These are phyloP conservation scores for Lepidurus arcticus DNA, from an alignment of 1,140 invertebrate genomes.

Conservation along the genomic window DNA sequence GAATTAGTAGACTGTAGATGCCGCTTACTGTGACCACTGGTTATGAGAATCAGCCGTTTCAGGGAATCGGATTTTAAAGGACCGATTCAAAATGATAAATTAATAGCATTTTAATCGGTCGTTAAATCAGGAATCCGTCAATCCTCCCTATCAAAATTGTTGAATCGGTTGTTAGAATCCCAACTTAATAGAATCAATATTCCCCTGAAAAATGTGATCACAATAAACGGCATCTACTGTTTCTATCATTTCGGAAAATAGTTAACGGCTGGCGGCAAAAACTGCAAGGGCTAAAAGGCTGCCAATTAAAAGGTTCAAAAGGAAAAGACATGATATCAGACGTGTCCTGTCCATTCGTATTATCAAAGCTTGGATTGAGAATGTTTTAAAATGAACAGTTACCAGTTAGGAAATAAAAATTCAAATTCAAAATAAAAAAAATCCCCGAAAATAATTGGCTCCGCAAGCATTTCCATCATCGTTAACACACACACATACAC, in stretches of 20 bases:
- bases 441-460: neutral
- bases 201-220: too few relatives aligned
- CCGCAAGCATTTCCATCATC: neutral
- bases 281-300: too few relatives aligned
- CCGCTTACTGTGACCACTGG: neutral
- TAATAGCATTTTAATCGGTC: neutral
- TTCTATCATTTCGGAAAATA: too few relatives aligned
- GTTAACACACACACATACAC: neutral
- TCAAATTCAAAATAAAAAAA: neutral
- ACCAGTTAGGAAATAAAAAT: too few relatives aligned
- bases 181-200: too few relatives aligned
- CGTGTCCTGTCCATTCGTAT: neutral
- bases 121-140: too few relatives aligned
- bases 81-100: neutral
- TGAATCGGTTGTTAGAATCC: too few relatives aligned
- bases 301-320: too few relatives aligned
- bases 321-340: too few relatives aligned
- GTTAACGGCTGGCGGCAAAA: too few relatives aligned
- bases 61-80: neutral
- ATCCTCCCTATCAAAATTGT: too few relatives aligned
- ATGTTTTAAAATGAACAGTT: neutral
- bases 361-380: conserved; percentile 1
- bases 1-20: neutral
- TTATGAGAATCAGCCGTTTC: neutral
- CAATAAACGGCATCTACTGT: too few relatives aligned